Base-by-base conservation (phyloP, 2,797 vertebrate genomes). In the Pelodytes ibericus region DNA sequence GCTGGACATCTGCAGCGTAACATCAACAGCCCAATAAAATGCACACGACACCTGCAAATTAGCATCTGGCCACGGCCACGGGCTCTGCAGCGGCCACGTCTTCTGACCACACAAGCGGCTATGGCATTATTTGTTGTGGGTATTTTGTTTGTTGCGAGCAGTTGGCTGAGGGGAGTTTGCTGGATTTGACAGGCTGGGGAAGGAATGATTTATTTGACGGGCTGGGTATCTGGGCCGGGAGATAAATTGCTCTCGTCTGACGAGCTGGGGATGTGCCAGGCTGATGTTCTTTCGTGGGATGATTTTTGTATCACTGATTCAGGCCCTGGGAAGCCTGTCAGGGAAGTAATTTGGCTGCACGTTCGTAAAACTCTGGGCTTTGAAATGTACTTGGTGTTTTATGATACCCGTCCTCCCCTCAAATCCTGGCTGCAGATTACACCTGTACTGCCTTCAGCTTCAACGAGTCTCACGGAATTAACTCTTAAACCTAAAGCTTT, bases 171-270 rank as follows among this genome's bases (percentile, higher is more conserved):
- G 4, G 29, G 41, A 18, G 39, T 31, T n/a, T 29, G 47, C 61
- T 77, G 68, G 53, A 61, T 33, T 24, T 59, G 75, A 72, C 68
- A 72, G 75, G 2, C 62, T n/a, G 10, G 29, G 41, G 36, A 77
- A 44, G 29, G 53, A 24, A 64, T 77, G 75, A 77, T 77, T 77
- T 77, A 77, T 77, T 24, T n/a, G 6, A 3, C 6, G n/a, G 69
- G 36, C 39, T 72, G 25, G 25, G 18, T 44, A 71, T 51, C 59
- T 47, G 59, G 67, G 49, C 33, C 70, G 67, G 22, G 68, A 71
- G 68, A 77, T 77, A 56, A 59, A 71, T 65, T 31, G 63, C 57
- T 11, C 49, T 56, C 51, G n/a, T 53, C 30, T 13, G 44, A 18
- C 20, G 61, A 58, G 33, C 74, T 31, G 4, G 25, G 47, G 44